Conservation (phyloP, 2,113 vertebrate species). For the Neotoma lepida region DNA sequence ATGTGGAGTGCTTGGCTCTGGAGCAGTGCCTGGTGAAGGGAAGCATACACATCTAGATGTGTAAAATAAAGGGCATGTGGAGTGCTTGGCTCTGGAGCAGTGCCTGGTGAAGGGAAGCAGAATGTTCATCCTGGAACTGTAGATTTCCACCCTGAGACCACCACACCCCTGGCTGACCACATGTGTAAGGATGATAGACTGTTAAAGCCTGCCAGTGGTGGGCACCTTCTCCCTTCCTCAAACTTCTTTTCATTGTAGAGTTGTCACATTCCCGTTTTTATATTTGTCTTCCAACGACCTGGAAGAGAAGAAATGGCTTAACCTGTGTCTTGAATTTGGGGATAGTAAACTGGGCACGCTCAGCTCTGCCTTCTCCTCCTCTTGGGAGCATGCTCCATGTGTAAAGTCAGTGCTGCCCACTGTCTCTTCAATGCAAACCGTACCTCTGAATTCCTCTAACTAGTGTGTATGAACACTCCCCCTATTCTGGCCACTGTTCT, state of each 20-base stretch:
- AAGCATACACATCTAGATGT: no score
- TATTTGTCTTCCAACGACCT: not conserved
- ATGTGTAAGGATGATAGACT: not conserved
- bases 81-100: not conserved
- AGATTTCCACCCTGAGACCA: not conserved
- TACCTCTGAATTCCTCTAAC: not conserved
- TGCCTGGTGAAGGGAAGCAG: no score
- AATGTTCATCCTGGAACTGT: not conserved
- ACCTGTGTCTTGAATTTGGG: not conserved
- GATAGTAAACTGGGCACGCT: not conserved
- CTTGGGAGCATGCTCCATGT: not conserved
- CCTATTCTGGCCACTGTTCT: not conserved
- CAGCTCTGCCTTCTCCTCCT: not conserved
- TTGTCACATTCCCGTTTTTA: not conserved
- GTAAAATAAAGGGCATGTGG: not conserved
- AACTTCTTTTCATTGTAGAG: not conserved
- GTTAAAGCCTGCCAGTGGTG: not conserved
- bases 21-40: not conserved
- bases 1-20: no score
- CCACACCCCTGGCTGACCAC: rapidly evolving
- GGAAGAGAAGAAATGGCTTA: no score
- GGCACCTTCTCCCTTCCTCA: not conserved
- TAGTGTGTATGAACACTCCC: not conserved
- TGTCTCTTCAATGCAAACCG: not conserved
- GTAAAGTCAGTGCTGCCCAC: not conserved